A percentile compares a stretch with the other conserved stretches of the same genome.
Evolutionary conservation across 2,888 invertebrate genomes (phyloP).

Genomic region (Epirrhoe tristata): DNA sequence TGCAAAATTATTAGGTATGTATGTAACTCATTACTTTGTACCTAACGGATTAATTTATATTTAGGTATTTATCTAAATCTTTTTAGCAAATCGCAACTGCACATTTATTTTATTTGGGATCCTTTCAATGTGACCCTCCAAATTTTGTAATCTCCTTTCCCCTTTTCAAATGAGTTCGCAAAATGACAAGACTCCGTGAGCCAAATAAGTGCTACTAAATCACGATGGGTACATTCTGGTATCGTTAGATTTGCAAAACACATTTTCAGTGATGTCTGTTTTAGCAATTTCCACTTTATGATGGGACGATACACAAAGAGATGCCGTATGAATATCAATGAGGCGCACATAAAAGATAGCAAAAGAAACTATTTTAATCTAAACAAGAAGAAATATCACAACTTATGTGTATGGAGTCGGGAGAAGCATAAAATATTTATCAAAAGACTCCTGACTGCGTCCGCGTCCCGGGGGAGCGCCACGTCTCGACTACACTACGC

Average conservation of each 20-base stretch:
- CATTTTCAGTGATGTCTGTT: constrained; percentile 35
- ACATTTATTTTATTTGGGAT: constrained; percentile 53
- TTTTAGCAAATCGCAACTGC: constrained; percentile 47
- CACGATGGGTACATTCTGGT: constrained; percentile 6
- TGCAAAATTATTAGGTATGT: not conserved
- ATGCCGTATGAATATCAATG: constrained; percentile 65
- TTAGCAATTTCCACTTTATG: constrained; percentile 45
- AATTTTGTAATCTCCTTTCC: constrained; percentile 67
- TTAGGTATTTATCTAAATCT: not conserved
- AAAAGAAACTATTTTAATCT: constrained; percentile 68
- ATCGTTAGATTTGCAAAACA: constrained; percentile 19
- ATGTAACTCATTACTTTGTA: not conserved
- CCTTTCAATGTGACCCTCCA: constrained; percentile 65
- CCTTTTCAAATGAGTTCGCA: constrained; percentile 67
- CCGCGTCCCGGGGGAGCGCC: constrained; percentile 61
- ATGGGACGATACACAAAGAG: constrained; percentile 50
- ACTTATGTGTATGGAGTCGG: constrained; percentile 68
- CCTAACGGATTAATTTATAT: not conserved
- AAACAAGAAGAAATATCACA: constrained; percentile 65
- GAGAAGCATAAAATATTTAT: constrained; percentile 82
- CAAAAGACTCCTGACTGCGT: constrained; percentile 77
- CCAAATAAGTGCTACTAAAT: constrained; percentile 49
- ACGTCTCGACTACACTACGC: constrained; percentile 54
- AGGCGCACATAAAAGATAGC: constrained; percentile 56
- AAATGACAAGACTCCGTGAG: constrained; percentile 65